These are phyloP conservation scores for Oegoconia quadripuncta DNA, from an alignment of 2,888 invertebrate species.

Conservation along the genomic window DNA sequence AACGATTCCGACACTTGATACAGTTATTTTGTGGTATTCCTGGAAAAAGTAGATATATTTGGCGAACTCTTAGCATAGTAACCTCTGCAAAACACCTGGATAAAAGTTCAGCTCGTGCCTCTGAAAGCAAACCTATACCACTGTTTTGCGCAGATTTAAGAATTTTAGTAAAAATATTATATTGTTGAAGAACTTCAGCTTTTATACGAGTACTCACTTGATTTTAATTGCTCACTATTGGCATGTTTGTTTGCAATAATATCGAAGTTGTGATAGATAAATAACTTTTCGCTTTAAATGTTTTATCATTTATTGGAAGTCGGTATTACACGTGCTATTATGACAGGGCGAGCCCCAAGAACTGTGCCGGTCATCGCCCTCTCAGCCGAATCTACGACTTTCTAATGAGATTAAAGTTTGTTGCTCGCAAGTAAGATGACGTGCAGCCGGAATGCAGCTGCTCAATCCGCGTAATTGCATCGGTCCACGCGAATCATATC, in stretches of 20 bases:
- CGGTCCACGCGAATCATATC: conserved; percentile 40
- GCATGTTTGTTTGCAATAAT: neutral
- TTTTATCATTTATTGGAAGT: conserved; percentile 36
- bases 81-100: too few relatives aligned
- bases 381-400: conserved; percentile 64
- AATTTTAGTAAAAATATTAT: too few relatives aligned
- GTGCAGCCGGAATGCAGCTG: conserved; percentile 39
- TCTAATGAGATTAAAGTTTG: conserved; percentile 66
- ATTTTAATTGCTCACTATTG: neutral
- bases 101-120: too few relatives aligned
- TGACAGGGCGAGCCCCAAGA: conserved; percentile 55
- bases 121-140: too few relatives aligned
- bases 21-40: too few relatives aligned
- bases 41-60: too few relatives aligned
- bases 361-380: conserved; percentile 60
- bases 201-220: neutral
- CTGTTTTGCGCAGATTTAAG: too few relatives aligned
- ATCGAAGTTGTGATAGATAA: neutral
- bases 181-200: too few relatives aligned
- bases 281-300: neutral
- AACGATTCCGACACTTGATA: too few relatives aligned
- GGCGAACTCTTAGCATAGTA: too few relatives aligned
- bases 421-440: conserved; percentile 47
- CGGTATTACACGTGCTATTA: conserved; percentile 35
- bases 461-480: conserved; percentile 38